These are phyloP conservation scores for Chrysochloris asiatica DNA, from an alignment of 2,113 vertebrate species.

Conservation along the genomic window DNA sequence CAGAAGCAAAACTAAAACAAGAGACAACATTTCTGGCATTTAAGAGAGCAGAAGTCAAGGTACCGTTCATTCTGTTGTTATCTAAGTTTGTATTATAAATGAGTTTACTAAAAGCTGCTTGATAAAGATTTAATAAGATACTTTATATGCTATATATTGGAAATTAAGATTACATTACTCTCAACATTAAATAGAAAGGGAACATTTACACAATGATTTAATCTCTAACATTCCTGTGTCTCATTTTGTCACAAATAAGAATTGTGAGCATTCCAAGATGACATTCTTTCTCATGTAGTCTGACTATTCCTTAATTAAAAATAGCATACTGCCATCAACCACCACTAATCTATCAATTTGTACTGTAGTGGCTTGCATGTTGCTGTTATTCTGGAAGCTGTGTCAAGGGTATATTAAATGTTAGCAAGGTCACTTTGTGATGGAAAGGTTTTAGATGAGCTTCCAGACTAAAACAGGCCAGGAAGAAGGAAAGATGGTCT, in stretches of 20 bases:
- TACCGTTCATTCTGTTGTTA: slow-evolving; percentile 71
- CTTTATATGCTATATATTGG: not conserved
- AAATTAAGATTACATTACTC: not conserved
- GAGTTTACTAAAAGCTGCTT: not conserved
- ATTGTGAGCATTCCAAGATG: not conserved
- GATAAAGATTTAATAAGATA: not conserved
- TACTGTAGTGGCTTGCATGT: too few species aligned
- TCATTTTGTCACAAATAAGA: not conserved
- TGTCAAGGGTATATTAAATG: too few species aligned
- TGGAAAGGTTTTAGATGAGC: too few species aligned
- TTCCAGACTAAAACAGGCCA: too few species aligned
- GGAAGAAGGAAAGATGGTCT: too few species aligned
- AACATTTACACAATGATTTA: not conserved
- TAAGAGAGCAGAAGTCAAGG: slow-evolving; percentile 98
- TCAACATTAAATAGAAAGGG: not conserved
- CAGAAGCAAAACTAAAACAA: slow-evolving; percentile 93
- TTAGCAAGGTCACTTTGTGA: too few species aligned
- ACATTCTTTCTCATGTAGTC: too few species aligned
- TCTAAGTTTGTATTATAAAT: not conserved
- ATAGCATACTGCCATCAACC: too few species aligned
- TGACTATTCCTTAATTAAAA: too few species aligned
- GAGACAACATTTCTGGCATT: slow-evolving; percentile 97
- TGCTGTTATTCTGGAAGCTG: too few species aligned
- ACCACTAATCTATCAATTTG: too few species aligned
- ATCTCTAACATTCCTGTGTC: not conserved